phyloP scores from a whole-genome alignment of 1,140 invertebrate genomes.

The Nephila pilipes region DNA sequence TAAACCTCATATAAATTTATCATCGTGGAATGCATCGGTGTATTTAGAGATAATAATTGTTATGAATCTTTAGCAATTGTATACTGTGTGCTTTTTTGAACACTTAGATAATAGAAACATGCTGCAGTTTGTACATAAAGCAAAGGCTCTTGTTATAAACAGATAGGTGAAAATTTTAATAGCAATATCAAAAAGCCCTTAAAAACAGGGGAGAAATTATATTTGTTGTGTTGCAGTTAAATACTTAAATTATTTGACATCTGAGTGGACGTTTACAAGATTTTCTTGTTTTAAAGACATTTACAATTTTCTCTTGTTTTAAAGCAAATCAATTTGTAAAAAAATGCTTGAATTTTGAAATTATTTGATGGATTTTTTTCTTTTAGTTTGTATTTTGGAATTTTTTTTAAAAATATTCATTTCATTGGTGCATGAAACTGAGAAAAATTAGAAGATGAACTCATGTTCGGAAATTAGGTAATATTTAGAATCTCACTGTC shows the following conservation, averaged over 20 bases:
- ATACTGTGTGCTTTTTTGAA: not conserved
- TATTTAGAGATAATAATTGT: not conserved
- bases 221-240: not conserved
- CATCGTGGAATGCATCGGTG: not conserved
- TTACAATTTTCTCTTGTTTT: not conserved
- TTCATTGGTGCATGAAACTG: not conserved
- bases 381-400: no score
- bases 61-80: not conserved
- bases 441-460: not conserved
- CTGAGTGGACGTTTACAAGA: not conserved
- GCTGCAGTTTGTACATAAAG: not conserved
- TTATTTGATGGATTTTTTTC: no score
- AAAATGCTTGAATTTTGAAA: not conserved
- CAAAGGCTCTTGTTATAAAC: not conserved
- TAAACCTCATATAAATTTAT: constrained; percentile 2
- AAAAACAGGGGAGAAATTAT: not conserved
- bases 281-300: not conserved
- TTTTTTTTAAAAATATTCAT: no score
- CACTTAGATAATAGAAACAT: not conserved
- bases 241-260: no score
- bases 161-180: not conserved
- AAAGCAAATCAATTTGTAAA: not conserved
- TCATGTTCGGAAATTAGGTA: not conserved
- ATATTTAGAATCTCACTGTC: constrained; percentile 18
- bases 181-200: not conserved